Evolutionary conservation across 2,113 vertebrate genomes (phyloP).

Genomic region (Isichthys henryi): DNA sequence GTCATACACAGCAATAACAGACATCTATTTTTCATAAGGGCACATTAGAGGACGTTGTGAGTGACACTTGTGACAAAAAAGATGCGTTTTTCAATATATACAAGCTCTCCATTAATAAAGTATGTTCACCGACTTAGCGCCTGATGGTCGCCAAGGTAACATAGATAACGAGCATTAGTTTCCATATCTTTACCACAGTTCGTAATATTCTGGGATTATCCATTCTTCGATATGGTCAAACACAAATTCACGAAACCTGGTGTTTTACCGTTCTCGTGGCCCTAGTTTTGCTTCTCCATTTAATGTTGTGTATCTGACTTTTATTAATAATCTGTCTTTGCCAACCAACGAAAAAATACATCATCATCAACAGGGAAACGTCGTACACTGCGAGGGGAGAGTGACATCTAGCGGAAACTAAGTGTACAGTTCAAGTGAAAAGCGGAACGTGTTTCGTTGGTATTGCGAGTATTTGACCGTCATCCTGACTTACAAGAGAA

Average conservation of each 20-base stretch:
- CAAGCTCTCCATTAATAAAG: slow-evolving; percentile 78
- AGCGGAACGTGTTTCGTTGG: neutral
- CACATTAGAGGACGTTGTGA: slow-evolving; percentile 65
- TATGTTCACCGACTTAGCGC: slow-evolving; percentile 77
- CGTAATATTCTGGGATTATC: slow-evolving; percentile 97
- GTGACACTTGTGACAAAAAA: slow-evolving; percentile 78
- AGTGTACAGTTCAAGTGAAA: neutral
- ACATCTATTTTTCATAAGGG: slow-evolving; percentile 32
- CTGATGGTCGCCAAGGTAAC: slow-evolving; percentile 96
- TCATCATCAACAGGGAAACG: too few relatives aligned
- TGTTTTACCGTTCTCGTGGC: slow-evolving; percentile 36
- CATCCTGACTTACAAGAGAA: neutral
- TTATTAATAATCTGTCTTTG: neutral
- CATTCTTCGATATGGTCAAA: slow-evolving; percentile 94
- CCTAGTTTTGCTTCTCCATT: neutral
- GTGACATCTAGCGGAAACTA: neutral
- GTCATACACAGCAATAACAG: neutral
- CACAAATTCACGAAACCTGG: slow-evolving; percentile 93
- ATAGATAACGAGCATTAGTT: slow-evolving; percentile 93
- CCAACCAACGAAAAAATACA: neutral
- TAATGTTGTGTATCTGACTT: neutral
- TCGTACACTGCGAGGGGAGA: neutral
- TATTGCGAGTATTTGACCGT: neutral
- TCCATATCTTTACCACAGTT: slow-evolving; percentile 90
- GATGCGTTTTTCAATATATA: slow-evolving; percentile 72